Evolutionary conservation across 2,113 vertebrate species (phyloP).

Genomic region (Strigops habroptila): DNA sequence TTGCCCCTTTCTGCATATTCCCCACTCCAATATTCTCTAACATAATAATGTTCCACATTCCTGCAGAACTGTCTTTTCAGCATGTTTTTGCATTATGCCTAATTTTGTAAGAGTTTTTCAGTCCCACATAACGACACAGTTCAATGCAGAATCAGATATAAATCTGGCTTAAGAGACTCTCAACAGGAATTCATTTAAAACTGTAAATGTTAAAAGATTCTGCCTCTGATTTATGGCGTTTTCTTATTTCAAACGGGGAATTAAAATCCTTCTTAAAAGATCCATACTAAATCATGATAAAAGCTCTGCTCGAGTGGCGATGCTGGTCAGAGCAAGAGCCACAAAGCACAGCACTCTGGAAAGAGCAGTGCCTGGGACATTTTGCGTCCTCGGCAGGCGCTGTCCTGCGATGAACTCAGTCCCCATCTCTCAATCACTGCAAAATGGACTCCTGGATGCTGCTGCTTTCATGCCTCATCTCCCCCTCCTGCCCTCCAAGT

Average conservation of each 20-base stretch:
- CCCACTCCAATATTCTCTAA: slow-evolving; percentile 63
- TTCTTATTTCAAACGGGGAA: slow-evolving; percentile 64
- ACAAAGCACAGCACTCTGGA: background rate
- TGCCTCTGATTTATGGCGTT: slow-evolving; percentile 70
- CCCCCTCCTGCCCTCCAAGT: background rate
- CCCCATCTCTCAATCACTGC: background rate
- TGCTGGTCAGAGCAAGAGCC: background rate
- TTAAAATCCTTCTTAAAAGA: slow-evolving; percentile 51
- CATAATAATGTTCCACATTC: slow-evolving; percentile 69
- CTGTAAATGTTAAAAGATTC: slow-evolving; percentile 82
- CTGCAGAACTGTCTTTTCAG: slow-evolving; percentile 80
- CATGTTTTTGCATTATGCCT: slow-evolving; percentile 80
- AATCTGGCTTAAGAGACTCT: slow-evolving; percentile 85
- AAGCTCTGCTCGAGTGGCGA: background rate
- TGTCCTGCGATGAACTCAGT: background rate
- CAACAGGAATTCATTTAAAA: slow-evolving; percentile 84
- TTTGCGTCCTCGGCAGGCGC: accelerated
- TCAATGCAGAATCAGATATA: slow-evolving; percentile 83
- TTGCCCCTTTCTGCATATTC: slow-evolving; percentile 68
- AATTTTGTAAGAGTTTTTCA: slow-evolving; percentile 76
- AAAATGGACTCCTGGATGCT: background rate
- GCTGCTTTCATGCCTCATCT: background rate
- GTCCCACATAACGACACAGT: slow-evolving; percentile 78
- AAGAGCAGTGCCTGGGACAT: background rate
- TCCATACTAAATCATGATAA: background rate